Evolutionary conservation across 2,113 vertebrate species (phyloP), one percentile per base, ranked within the genome.

Genomic region (Coturnix japonica): DNA sequence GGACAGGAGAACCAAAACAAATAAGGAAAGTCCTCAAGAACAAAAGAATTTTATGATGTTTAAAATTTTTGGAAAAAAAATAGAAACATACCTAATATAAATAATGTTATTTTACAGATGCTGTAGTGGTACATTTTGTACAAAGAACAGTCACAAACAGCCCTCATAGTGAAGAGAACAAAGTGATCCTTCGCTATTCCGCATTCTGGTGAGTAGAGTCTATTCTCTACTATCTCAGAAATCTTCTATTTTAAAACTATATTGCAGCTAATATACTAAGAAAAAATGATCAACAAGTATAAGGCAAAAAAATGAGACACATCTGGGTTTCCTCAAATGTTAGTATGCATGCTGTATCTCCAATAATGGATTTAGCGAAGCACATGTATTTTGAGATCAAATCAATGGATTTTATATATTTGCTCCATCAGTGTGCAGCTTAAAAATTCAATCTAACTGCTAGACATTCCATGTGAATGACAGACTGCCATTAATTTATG

Each of bases 21-120:
- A 22, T 63, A 47, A 20, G 64, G 46, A 73, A 57, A 65, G 80
- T 59, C 20, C 8, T 81, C 18, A 72, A 47, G 44, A 81, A 65
- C 7, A 61, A 81, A 89, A 84, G 17, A 12, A 51, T 86, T 25
- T 59, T 56, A 81, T 47, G 2, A 71, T 37, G 21, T 76, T n/a
- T 6, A 72, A 81, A 83, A 51, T 13, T 56, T 56, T 1, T 15
- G 5, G 78, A 56, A 76, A 85, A 23, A 85, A 23, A n/a, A 10
- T 71, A 18, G 41, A 47, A 89, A 67, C 11, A 17, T 16, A 23
- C 71, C 77, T 93, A 90, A 89, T 57, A 64, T 6, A 20, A 72
- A 75, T 71, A 86, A 67, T 57, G 13, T 3, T 84, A 14, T 79
- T 76, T 94, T 92, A 87, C 66, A 93, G 84, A 43, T 81, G n/a